phyloP scores from a whole-genome alignment of 2,888 invertebrate genomes.

The Spodoptera littoralis region DNA sequence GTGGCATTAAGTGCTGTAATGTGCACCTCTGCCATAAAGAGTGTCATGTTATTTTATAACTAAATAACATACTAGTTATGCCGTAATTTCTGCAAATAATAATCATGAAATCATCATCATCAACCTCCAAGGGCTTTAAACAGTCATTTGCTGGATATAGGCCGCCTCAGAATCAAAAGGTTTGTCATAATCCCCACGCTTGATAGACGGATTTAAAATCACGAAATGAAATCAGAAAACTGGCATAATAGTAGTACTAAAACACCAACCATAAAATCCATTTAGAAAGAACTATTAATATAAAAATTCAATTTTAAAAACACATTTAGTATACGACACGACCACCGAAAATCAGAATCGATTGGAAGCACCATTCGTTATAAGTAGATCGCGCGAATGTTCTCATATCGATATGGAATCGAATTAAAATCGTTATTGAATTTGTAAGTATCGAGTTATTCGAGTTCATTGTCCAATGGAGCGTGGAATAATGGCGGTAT shows the following conservation, averaged over 20 bases:
- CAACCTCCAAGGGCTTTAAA: too few relatives aligned
- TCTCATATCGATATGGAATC: conserved; percentile 74
- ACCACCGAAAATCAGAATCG: conserved; percentile 57
- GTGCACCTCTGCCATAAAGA: too few relatives aligned
- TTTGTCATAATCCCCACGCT: too few relatives aligned
- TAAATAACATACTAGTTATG: too few relatives aligned
- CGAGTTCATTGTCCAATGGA: conserved; percentile 67
- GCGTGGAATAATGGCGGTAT: conserved; percentile 69
- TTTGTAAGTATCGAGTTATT: conserved; percentile 66
- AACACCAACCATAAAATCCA: not conserved
- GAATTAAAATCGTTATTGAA: conserved; percentile 79
- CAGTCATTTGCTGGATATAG: too few relatives aligned
- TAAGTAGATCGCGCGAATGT: conserved; percentile 61
- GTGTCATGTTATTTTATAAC: too few relatives aligned
- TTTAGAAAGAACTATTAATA: conserved; percentile 30
- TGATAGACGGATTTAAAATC: too few relatives aligned
- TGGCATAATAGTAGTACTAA: not conserved
- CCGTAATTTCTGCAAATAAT: too few relatives aligned
- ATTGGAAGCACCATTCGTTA: conserved; percentile 64
- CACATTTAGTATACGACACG: conserved; percentile 36
- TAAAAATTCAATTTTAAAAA: conserved; percentile 47
- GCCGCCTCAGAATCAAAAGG: too few relatives aligned
- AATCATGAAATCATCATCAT: too few relatives aligned
- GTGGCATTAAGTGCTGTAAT: too few relatives aligned
- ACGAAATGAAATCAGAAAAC: too few relatives aligned